Evolutionary conservation across 2,888 invertebrate species (phyloP).

Genomic region (Hetaerina titia): DNA sequence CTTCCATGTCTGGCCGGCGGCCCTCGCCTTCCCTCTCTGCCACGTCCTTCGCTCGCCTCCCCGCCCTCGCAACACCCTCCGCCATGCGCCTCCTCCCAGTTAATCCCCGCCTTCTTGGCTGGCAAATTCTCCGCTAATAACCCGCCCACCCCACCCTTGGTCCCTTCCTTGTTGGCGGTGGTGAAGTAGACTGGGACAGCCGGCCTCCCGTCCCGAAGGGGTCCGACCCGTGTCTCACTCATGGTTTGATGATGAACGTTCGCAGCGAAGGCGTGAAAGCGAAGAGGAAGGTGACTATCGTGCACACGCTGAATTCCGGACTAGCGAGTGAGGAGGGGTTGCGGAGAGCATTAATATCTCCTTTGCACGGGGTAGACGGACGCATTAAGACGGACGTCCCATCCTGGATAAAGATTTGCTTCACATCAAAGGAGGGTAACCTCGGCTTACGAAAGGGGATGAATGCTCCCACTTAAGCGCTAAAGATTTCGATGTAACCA

Average conservation of each 20-base stretch:
- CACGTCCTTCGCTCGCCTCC: background rate
- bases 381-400: background rate
- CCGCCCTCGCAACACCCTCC: background rate
- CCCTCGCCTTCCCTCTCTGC: background rate
- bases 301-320: background rate
- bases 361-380: background rate
- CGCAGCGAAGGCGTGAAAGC: background rate
- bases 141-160: background rate
- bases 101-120: slow-evolving; percentile 33
- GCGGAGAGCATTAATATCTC: background rate
- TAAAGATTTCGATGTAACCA: background rate
- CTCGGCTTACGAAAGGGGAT: background rate
- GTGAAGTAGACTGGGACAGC: background rate
- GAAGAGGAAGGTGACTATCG: background rate
- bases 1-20: background rate
- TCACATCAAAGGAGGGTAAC: background rate
- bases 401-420: background rate
- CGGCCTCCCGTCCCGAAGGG: background rate
- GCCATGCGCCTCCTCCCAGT: background rate
- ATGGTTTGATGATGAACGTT: background rate
- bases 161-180: slow-evolving; percentile 23
- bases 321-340: no score
- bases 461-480: background rate
- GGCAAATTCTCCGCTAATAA: slow-evolving; percentile 61
- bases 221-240: slow-evolving; percentile 13